Base-by-base conservation (phyloP, 1,140 invertebrate species). In the Acromyrmex echinatior region DNA sequence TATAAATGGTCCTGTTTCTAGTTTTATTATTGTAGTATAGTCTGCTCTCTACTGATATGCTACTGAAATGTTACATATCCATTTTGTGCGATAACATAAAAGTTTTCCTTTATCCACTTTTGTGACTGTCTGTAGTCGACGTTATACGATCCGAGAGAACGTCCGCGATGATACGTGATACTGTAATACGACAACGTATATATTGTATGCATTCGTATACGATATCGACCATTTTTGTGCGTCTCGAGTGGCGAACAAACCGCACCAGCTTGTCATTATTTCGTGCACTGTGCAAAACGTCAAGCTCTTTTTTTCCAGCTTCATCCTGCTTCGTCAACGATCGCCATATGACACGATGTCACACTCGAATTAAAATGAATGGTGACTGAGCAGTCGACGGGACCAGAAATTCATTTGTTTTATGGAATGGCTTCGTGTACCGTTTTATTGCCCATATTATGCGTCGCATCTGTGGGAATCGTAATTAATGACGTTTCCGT, bases 221-320 rank as follows among this genome's bases (percentile, higher is more conserved):
- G n/a, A 71, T 80, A 80, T 80, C 31, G 63, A 56, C 49, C 65
- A 81, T 81, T 81, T 81, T 81, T 81, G 66, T n/a, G 65, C 45
- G 51, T 66, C 68, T 81, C 65, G 63, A 81, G 65, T 71, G 31
- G 4, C 78, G 16, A 49, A 18, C n/a, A 71, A 70, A 81, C 78
- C 78, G 31, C 65, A 70, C 16, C 49, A 51, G 14, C 49, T 39
- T 21, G 76, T 63, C 49, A 81, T 81, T 71, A 81, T 81, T 70
- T 21, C 31, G 31, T 31, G 6, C 31, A 25, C 21, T 28, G n/a
- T 25, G 28, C 62, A 53, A 70, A 70, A 77, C 35, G 56, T 80
- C 16, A 31, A 81, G 18, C 12, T 56, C 49, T 62, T 56, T 56
- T 80, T 80, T 70, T 28, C 1, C 2, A 4, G n/a, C n/a, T 81